Evolutionary conservation across 2,113 vertebrate genomes (phyloP).

Genomic region (Petrocephalus zakoni): DNA sequence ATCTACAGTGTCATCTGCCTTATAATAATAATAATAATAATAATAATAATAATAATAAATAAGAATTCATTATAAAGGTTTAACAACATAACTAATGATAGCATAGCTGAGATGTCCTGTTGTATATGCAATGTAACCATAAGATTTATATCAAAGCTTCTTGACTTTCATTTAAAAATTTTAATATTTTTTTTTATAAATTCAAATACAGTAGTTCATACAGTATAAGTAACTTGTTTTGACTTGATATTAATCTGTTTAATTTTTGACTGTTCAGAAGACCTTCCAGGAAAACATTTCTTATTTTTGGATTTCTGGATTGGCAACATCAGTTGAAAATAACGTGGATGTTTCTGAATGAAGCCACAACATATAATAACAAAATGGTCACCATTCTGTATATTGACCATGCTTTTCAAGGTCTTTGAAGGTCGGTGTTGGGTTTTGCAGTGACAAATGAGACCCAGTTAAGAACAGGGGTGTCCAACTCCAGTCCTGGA

Average conservation of each 20-base stretch:
- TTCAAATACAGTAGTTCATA: background rate
- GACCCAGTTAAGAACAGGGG: conserved; percentile 60
- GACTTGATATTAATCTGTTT: background rate
- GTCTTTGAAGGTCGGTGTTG: conserved; percentile 37
- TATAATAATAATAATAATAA: background rate
- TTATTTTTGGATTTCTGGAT: background rate
- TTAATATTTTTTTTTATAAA: background rate
- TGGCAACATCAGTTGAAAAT: background rate
- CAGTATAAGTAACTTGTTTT: background rate
- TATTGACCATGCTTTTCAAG: conserved; percentile 28
- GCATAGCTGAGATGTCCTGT: background rate
- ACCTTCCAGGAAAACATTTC: background rate
- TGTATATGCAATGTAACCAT: background rate
- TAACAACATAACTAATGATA: background rate
- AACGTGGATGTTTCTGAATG: background rate
- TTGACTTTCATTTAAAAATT: background rate
- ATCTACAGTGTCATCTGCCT: background rate
- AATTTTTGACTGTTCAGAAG: background rate
- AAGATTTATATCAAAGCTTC: background rate
- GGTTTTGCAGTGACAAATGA: conserved; percentile 37
- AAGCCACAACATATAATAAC: background rate
- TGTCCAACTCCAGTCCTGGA: no score
- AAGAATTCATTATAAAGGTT: background rate
- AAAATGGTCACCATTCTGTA: conserved; percentile 21
- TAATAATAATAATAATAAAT: background rate